Evolutionary conservation across 2,888 invertebrate genomes (phyloP), one percentile per base, ranked within the genome.

Genomic region (Thera obeliscata): DNA sequence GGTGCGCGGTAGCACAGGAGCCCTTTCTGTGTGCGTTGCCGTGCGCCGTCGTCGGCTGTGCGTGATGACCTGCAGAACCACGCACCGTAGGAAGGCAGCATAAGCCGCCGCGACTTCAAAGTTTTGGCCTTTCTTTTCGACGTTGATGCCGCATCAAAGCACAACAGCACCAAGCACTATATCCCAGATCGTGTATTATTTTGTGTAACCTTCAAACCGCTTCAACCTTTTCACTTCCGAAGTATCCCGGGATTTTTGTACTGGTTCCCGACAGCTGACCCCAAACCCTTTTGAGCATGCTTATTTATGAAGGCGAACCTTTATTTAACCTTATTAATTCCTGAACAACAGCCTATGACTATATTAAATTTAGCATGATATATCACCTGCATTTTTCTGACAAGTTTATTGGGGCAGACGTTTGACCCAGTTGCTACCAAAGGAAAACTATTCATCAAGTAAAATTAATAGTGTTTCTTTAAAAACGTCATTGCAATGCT

Each of bases 301-400:
- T 56, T 61, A 61, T 68, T 68, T 61, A 68, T 61, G 49, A 57
- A 68, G 36, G 57, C n/a, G 9, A 58, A 57, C 64, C 61, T 55
- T 66, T 66, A 22, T 69, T 61, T 66, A 64, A 69, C 54, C 66
- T 61, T 48, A 57, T 63, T 66, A 69, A 61, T 55, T 55, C 41
- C 48, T 9, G 8, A 60, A 67, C 49, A 58, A 62, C 55, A 48
- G 55, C 35, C 61, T 52, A 61, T 64, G 49, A 59, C 59, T 64
- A 54, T 54, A 66, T 56, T 50, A 33, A 49, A 38, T 43, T n/a
- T 55, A 35, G 35, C 33, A 43, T 22, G 5, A 35, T 8, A 43
- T 46, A 9, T 8, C 43, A 9, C 2, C 8, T 46, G 43, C 43
- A 46, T 46, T 46, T 46, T 46, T 7, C 9, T 46, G 43, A 5